Base-by-base conservation (phyloP, 2,797 vertebrate genomes). In the Sebastes paucispinis region DNA sequence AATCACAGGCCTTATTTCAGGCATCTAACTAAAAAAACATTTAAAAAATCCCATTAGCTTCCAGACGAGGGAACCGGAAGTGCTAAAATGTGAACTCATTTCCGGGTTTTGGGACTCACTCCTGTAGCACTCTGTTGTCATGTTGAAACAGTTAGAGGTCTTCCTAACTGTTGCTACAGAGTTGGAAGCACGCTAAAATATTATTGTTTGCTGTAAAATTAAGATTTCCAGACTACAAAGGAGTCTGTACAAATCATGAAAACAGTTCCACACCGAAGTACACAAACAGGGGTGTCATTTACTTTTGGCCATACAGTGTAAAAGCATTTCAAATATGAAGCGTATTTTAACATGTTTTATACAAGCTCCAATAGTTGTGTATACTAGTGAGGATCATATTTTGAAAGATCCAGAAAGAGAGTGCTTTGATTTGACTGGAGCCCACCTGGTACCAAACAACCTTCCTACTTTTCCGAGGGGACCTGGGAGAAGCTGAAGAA, bases 341-440 rank as follows among this genome's bases (percentile, higher is more conserved):
- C 22, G 4, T 24, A 32, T 69, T 55, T 22, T 13, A 27, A 14
- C 2, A 6, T 67, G 62, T 73, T 76, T 75, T 43, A 66, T 8
- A 11, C 16, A 29, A 16, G 54, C 34, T 66, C 39, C 39, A 39
- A 24, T 69, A 25, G 50, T 34, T 66, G 24, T 29, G 24, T 62
- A 31, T 55, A 57, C 32, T 9, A 4, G 16, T 6, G 60, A 75
- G 18, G 69, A 73, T 77, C 57, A 68, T 27, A 70, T 60, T 82
- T 77, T 18, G 5, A 32, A 60, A 75, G n/a, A 79, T 14, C 0
- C 1, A 58, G 9, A 69, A 13, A 66, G 25, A 25, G 55, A 83
- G 50, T 3, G 60, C 86, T 88, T 87, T 82, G 81, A 87, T 86
- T 50, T 77, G 58, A 77, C 69, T 86, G 31, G n/a, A 80, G 81